Evolutionary conservation across 2,797 vertebrate species (phyloP), one percentile per base, ranked within the genome.

Genomic region (Diglossa cyanea): DNA sequence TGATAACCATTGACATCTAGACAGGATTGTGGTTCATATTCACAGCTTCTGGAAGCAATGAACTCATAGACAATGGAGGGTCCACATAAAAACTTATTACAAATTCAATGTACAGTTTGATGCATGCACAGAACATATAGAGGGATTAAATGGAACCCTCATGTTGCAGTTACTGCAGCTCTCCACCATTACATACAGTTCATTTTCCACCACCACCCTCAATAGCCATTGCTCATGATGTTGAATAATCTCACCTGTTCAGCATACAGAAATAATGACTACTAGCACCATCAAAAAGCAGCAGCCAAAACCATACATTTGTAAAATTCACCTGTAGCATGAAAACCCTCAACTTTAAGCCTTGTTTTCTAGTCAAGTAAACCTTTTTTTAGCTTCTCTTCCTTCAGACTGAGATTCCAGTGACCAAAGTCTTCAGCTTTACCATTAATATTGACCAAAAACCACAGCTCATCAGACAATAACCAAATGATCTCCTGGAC

Each of bases 401-500:
- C 40, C 40, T 17, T 40, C 25, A 1, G 1, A n/a, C 4, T 17
- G 5, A 6, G 19, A 62, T 5, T 13, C 23, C 26, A 39, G 7
- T 1, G 0, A 2, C 18, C 20, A 73, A 53, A 15, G 42, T 1
- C 14, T 33, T 35, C 26, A 50, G 3, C 11, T 79, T 61, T 17
- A 70, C 9, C 13, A 17, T 17, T 2, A 8, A 10, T 0, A 12
- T 0, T 10, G 4, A 6, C 8, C 16, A 10, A 9, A 28, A 42
- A 1, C 0, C 5, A 7, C 53, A 47, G 11, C 8, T 11, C 7
- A 1, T 9, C 11, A 12, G 3, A 4, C 8, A 0, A 2, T 6
- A 3, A 20, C 30, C 3, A 8, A 12, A 4, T 0, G 3, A 4
- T 14, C 8, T 1, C 4, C 1, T 0, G 1, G 7, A 39, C 0